A percentile compares a stretch with the other conserved stretches of the same genome.
phyloP scores from a whole-genome alignment of 2,113 vertebrate species.

The Collichthys lucidus region DNA sequence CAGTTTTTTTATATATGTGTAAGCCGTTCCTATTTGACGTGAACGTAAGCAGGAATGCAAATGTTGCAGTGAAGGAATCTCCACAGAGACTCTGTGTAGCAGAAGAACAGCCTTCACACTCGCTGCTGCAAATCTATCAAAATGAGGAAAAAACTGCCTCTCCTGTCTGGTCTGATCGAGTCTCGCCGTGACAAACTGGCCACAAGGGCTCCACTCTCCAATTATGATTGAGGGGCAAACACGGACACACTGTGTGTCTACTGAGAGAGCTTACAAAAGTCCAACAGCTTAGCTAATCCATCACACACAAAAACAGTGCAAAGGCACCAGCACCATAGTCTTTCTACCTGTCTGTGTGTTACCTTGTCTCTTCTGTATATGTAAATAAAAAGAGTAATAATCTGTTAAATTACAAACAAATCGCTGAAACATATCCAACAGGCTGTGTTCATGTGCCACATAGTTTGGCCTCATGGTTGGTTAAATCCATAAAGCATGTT shows the following conservation, averaged over 20 bases:
- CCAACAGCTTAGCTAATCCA: conserved; percentile 21
- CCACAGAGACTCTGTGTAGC: neutral
- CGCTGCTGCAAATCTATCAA: conserved; percentile 49
- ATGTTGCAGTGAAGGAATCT: conserved; percentile 18
- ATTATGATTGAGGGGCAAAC: conserved; percentile 43
- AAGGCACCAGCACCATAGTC: conserved; percentile 1
- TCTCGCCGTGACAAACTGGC: conserved; percentile 58
- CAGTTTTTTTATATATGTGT: neutral
- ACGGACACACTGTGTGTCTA: neutral
- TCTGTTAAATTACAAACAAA: neutral
- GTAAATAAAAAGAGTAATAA: neutral
- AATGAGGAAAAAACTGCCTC: neutral
- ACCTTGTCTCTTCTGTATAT: neutral
- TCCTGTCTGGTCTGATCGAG: conserved; percentile 29
- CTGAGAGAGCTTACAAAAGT: conserved; percentile 23
- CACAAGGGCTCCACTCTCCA: conserved; percentile 21
- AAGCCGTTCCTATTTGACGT: conserved; percentile 2
- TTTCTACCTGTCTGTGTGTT: neutral
- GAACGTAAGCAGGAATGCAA: conserved; percentile 1
- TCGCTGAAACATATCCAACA: neutral
- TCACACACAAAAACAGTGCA: conserved; percentile 9
- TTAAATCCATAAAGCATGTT: neutral
- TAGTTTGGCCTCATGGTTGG: neutral
- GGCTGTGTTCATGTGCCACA: neutral
- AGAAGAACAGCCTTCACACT: conserved; percentile 41